Conservation (phyloP, 1,140 invertebrate species). For the Cydia fagiglandana region DNA sequence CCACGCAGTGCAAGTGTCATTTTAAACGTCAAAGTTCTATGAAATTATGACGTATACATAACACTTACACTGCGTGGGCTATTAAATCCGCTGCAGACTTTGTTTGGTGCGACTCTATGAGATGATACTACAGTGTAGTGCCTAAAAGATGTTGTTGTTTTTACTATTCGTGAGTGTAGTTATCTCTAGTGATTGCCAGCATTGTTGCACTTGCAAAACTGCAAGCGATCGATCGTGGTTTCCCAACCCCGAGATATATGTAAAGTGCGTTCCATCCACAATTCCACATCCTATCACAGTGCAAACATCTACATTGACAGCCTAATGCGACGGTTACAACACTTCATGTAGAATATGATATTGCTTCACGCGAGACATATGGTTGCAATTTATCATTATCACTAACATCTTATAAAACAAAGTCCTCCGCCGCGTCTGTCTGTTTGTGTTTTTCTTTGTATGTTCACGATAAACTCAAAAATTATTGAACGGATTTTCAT, state of each 20-base stretch:
- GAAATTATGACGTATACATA: no score
- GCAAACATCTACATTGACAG: conserved; percentile 14
- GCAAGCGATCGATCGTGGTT: neutral
- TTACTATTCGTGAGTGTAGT: neutral
- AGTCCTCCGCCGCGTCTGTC: no score
- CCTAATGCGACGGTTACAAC: conserved; percentile 12
- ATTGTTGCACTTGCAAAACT: conserved; percentile 14
- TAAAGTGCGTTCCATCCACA: conserved; percentile 28
- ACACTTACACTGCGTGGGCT: no score
- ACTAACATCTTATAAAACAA: no score
- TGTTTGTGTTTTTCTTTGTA: no score
- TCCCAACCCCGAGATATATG: conserved; percentile 9
- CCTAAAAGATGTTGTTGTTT: neutral
- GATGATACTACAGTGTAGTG: no score
- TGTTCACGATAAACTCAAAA: no score
- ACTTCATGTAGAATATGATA: conserved; percentile 10
- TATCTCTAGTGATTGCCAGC: neutral
- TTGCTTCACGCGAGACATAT: conserved; percentile 25
- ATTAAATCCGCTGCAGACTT: no score
- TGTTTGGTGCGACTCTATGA: no score
- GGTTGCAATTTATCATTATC: neutral
- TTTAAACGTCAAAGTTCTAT: no score
- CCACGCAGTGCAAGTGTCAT: no score
- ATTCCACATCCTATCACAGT: conserved; percentile 18
- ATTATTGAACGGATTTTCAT: no score